phyloP scores from a whole-genome alignment of 2,797 vertebrate species.

The Sylvia borin region DNA sequence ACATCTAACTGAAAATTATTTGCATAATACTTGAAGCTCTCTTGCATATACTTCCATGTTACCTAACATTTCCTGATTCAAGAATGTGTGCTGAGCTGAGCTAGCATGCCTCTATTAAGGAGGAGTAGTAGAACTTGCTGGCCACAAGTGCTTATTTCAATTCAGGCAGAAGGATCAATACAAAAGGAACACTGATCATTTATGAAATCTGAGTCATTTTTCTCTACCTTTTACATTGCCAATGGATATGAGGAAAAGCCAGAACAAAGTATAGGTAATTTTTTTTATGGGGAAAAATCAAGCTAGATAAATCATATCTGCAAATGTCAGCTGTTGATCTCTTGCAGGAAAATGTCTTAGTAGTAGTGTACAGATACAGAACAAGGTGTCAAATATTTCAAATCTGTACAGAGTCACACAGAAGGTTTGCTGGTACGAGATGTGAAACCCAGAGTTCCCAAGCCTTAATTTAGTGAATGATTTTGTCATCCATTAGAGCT shows the following conservation, averaged over 20 bases:
- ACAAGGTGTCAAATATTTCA: neutral
- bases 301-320: neutral
- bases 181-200: neutral
- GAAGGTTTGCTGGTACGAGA: neutral
- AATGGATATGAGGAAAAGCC: neutral
- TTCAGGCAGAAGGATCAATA: neutral
- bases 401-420: neutral
- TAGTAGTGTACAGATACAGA: neutral
- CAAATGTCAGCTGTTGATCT: neutral
- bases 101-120: neutral
- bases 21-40: neutral
- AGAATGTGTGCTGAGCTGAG: neutral
- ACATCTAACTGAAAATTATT: neutral
- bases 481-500: neutral
- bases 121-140: neutral
- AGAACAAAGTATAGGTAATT: neutral
- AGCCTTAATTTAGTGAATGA: neutral
- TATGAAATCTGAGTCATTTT: neutral
- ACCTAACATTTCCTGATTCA: neutral
- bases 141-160: neutral
- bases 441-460: neutral
- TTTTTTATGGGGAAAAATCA: neutral
- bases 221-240: neutral
- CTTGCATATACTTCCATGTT: neutral
- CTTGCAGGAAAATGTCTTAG: neutral